Base-by-base conservation (phyloP, 2,113 vertebrate genomes). In the Numenius arquata region DNA sequence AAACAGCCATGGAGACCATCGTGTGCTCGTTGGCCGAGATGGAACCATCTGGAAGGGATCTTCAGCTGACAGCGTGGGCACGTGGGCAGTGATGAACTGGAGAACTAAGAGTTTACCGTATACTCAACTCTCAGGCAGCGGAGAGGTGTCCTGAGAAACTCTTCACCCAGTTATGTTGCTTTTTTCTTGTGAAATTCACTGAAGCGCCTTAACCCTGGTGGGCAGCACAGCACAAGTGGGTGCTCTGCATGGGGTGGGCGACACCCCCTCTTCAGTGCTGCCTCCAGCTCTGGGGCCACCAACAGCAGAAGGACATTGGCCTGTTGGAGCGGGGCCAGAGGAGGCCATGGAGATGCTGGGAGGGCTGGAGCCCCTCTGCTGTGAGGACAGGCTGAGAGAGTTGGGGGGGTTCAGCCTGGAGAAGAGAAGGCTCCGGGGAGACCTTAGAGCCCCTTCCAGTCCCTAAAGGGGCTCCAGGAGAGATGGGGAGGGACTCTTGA, bases 1-100 rank as follows among this genome's bases (percentile, higher is more conserved):
- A 53, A 65, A 19, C 21, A 22, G 5, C 29, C 8, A 2, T 18
- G 72, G 50, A 34, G 43, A 56, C 13, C 3, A 0, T 34, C 6
- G 0, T 4, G 11, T 61, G n/a, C 68, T 41, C 7, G 30, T 36
- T 68, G 76, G 68, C 62, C 17, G 36, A 41, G 75, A 26, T 9
- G 32, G 75, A 61, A n/a, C 26, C 21, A 9, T 4, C 48, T 53
- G 66, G 65, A 66, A 52, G 66, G 29, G 29, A 40, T 56, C 40
- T 30, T 4, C 1, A 1, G 17, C 38, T 16, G 48, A 19, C 62
- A 16, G 52, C 19, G 30, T 30, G 32, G 34, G 30, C 27, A 34
- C 34, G 13, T 4, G 9, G 50, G 41, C 20, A 38, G 38, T 1
- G 9, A 65, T 16, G 52, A 83, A 18, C 38, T 40, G 50, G 23